Conservation (phyloP, 2,888 invertebrate species). For the Tholera decimalis region DNA sequence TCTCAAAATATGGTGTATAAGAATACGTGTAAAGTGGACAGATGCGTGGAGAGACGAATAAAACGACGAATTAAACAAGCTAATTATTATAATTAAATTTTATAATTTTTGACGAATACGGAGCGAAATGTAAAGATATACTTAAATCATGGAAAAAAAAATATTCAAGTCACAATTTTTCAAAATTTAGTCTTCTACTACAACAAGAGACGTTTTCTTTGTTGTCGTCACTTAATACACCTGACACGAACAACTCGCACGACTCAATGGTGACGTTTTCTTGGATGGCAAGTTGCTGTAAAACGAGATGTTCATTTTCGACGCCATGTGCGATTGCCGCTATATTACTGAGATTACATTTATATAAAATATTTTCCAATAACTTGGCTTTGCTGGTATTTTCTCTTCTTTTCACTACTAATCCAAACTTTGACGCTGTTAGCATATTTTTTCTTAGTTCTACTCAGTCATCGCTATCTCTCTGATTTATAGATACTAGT, state of each 20-base stretch:
- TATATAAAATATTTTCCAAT: constrained; percentile 24
- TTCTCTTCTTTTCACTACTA: too few relatives aligned
- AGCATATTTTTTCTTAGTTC: too few relatives aligned
- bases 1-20: not conserved
- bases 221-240: not conserved
- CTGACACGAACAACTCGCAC: constrained; percentile 49
- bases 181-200: not conserved
- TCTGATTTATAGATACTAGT: too few relatives aligned
- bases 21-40: not conserved
- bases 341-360: constrained; percentile 15
- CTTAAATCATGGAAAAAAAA: not conserved
- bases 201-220: not conserved
- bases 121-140: not conserved
- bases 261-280: constrained; percentile 40
- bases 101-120: not conserved
- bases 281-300: constrained; percentile 23
- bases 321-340: constrained; percentile 41
- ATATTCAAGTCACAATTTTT: not conserved
- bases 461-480: too few relatives aligned
- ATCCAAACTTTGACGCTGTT: too few relatives aligned
- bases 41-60: not conserved
- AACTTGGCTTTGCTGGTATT: constrained; percentile 4
- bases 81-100: not conserved
- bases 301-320: constrained; percentile 33
- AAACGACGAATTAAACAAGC: not conserved